phyloP scores from a whole-genome alignment of 30 jellyfish, hydroid and myxozoan genomes.

The Aurelia coerulea region DNA sequence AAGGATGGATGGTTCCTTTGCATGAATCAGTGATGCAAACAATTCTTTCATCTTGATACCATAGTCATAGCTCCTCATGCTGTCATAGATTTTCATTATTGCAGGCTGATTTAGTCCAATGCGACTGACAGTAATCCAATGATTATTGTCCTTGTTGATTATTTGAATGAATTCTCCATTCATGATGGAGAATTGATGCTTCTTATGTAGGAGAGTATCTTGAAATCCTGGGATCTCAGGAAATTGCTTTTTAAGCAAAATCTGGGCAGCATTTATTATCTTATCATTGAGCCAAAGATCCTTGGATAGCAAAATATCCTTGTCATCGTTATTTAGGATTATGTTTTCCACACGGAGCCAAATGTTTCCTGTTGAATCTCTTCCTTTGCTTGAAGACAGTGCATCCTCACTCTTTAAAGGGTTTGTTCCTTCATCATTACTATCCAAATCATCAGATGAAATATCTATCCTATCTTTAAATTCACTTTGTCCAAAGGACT shows the following conservation, averaged over 20 bases:
- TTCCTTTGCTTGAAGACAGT: too few relatives aligned
- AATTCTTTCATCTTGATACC: background rate
- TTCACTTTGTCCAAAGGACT: too few relatives aligned
- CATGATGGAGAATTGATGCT: background rate
- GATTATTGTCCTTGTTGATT: background rate
- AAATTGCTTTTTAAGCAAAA: background rate
- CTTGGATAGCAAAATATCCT: too few relatives aligned
- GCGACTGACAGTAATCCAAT: background rate
- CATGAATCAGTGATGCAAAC: background rate
- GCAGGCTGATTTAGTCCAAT: background rate
- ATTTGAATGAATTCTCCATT: slow-evolving; percentile 1
- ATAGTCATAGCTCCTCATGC: background rate
- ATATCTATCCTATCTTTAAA: too few relatives aligned
- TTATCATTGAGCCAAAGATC: background rate
- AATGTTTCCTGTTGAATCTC: too few relatives aligned
- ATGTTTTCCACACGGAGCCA: too few relatives aligned
- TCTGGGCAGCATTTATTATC: background rate
- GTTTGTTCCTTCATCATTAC: too few relatives aligned
- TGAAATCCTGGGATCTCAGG: background rate
- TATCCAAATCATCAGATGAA: too few relatives aligned
- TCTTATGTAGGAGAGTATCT: background rate
- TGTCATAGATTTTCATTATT: background rate
- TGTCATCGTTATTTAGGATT: too few relatives aligned
- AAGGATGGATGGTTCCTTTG: background rate
- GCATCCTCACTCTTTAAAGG: too few relatives aligned